These are phyloP conservation scores for Lindbergichthys nudifrons DNA, from an alignment of 2,797 vertebrate genomes.

Conservation along the genomic window DNA sequence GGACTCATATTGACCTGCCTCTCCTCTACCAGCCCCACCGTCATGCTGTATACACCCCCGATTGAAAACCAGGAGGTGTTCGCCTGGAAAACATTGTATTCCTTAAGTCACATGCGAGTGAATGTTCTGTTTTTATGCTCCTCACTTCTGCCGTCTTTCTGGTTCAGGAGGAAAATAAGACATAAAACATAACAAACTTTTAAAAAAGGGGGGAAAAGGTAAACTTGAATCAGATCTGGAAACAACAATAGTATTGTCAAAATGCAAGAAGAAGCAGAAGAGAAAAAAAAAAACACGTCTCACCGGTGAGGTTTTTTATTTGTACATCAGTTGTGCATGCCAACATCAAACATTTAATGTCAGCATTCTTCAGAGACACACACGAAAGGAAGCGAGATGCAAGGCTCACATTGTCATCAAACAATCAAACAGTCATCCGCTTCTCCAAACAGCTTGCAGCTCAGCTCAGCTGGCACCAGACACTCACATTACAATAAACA, in stretches of 20 bases:
- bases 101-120: conserved; percentile 57
- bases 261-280: conserved; percentile 49
- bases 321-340: conserved; percentile 80
- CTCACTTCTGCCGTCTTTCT: conserved; percentile 44
- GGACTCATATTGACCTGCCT: conserved; percentile 85
- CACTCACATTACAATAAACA: conserved; percentile 81
- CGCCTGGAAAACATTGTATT: conserved; percentile 65
- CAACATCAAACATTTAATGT: conserved; percentile 86
- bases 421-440: conserved; percentile 83
- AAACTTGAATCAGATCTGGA: conserved; percentile 74
- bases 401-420: conserved; percentile 82
- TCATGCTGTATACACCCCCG: conserved; percentile 53
- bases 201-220: conserved; percentile 50
- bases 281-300: conserved; percentile 61
- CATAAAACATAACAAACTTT: conserved; percentile 69
- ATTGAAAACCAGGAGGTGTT: conserved; percentile 59
- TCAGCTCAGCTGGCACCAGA: conserved; percentile 82
- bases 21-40: conserved; percentile 69
- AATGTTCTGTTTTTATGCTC: conserved; percentile 38
- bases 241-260: conserved; percentile 80
- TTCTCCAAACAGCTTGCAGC: conserved; percentile 81
- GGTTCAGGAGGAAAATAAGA: conserved; percentile 42
- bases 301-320: conserved; percentile 79
- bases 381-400: conserved; percentile 81
- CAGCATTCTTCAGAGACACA: conserved; percentile 82